Conservation (phyloP, 92 coral and sea anemone species). For the Diadumene lineata region DNA sequence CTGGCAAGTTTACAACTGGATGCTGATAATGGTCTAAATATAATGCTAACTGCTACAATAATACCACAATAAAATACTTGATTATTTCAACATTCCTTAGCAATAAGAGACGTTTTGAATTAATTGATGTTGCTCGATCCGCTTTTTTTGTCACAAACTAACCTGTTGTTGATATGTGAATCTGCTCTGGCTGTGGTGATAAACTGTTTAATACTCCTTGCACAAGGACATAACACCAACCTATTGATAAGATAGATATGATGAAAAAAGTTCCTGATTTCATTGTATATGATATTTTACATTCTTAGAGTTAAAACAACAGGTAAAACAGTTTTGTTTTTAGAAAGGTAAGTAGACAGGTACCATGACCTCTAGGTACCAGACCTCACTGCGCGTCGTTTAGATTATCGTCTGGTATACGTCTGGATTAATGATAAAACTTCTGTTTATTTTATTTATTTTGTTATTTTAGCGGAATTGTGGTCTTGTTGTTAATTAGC, state of each 20-base stretch:
- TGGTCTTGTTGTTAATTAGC: no score
- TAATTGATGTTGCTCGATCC: no score
- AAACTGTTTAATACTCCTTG: background rate
- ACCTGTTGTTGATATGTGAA: constrained; percentile 5
- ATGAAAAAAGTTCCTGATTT: background rate
- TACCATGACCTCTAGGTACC: constrained; percentile 14
- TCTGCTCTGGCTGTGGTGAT: constrained; percentile 6
- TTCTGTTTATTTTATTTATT: no score
- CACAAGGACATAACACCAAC: background rate
- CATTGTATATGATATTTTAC: background rate
- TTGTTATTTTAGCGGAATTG: background rate
- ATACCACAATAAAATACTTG: no score
- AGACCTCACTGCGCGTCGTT: background rate
- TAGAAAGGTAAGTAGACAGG: no score
- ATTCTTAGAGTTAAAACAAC: background rate
- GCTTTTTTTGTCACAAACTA: background rate
- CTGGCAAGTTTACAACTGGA: no score
- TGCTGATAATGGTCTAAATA: no score
- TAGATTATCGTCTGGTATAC: background rate
- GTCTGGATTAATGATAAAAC: background rate
- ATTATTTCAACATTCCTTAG: no score
- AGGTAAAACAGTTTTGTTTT: constrained; percentile 8
- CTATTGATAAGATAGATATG: background rate
- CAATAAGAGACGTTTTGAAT: no score
- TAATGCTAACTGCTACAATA: no score